Evolutionary conservation across 2,113 vertebrate genomes (phyloP), one percentile per base, ranked within the genome.

Genomic region (Pimephales promelas): DNA sequence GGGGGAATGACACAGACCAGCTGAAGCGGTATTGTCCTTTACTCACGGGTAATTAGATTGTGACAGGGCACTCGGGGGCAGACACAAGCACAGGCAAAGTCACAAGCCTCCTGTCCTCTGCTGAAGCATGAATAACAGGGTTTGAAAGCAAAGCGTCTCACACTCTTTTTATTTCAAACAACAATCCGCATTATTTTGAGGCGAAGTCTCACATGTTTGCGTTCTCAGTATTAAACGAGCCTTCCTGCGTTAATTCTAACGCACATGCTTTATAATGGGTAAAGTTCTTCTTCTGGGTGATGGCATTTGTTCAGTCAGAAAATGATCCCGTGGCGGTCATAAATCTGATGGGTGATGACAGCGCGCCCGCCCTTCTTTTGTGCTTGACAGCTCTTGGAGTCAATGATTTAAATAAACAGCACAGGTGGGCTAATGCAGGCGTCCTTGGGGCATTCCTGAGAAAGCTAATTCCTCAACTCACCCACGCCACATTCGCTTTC

Each of bases 21-120:
- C 92, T 91, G 92, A 93, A 91, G 92, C 92, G 92, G 93, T 91
- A 94, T 93, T 94, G 93, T 94, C 91, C 92, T 94, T 92, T 93
- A 92, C 93, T 93, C 91, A 90, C 88, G 86, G 91, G 89, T 94
- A 94, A 95, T 95, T 94, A 93, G 93, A 93, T 93, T 79, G 90
- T 92, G 92, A 86, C 87, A 82, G 92, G 90, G 90, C 91, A 92
- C 87, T 84, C 85, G 85, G 84, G 91, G 89, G 87, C 90, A 89
- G 87, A 89, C 91, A 89, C 89, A 88, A 89, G 91, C 91, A 89
- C 82, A 89, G 87, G 90, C 86, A 86, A 81, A 86, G 85, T 85
- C 90, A 84, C 90, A 81, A 49, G 84, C 83, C 61, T 24, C 75
- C 59, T 74, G 49, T 84, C 86, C 88, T 74, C 73, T 83, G 71